Percentiles rank a stretch among this genome's conserved stretches.
Conservation (phyloP, 2,888 invertebrate genomes). For the Zaprionus obscuricornis region DNA sequence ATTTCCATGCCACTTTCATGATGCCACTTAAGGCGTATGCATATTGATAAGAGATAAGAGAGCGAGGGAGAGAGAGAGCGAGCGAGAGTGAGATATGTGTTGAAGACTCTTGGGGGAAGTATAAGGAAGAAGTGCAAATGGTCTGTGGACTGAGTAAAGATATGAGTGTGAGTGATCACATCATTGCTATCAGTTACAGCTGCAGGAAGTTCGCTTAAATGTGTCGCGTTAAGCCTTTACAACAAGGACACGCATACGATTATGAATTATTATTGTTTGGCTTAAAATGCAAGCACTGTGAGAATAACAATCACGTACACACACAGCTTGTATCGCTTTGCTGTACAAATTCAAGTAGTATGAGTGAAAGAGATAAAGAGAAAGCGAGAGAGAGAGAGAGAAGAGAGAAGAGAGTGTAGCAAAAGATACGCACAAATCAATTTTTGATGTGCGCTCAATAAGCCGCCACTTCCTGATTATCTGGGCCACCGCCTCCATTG, state of each 20-base stretch:
- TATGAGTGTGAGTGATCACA: too few relatives aligned
- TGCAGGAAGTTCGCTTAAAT: slow-evolving; percentile 76
- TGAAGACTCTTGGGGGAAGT: neutral
- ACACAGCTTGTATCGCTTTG: slow-evolving; percentile 60
- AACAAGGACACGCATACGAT: slow-evolving; percentile 65
- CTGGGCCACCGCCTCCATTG: slow-evolving; percentile 52
- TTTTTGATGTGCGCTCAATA: slow-evolving; percentile 75
- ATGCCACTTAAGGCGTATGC: slow-evolving; percentile 70
- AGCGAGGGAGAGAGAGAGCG: slow-evolving; percentile 6
- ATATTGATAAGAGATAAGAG: slow-evolving; percentile 69
- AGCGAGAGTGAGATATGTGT: neutral
- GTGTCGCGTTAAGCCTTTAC: slow-evolving; percentile 69
- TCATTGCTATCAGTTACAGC: slow-evolving; percentile 70
- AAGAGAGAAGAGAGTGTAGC: neutral
- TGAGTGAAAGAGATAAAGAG: neutral
- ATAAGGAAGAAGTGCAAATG: neutral
- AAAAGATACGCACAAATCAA: slow-evolving; percentile 62
- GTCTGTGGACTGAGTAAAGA: neutral
- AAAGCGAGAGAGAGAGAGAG: neutral
- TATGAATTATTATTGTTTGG: slow-evolving; percentile 80
- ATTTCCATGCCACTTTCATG: slow-evolving; percentile 51
- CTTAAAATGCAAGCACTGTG: slow-evolving; percentile 39
- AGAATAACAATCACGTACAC: slow-evolving; percentile 43
- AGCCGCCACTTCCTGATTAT: slow-evolving; percentile 78
- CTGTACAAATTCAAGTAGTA: neutral